Conservation (phyloP, 2,888 invertebrate genomes). For the Pseudococcus viburni region DNA sequence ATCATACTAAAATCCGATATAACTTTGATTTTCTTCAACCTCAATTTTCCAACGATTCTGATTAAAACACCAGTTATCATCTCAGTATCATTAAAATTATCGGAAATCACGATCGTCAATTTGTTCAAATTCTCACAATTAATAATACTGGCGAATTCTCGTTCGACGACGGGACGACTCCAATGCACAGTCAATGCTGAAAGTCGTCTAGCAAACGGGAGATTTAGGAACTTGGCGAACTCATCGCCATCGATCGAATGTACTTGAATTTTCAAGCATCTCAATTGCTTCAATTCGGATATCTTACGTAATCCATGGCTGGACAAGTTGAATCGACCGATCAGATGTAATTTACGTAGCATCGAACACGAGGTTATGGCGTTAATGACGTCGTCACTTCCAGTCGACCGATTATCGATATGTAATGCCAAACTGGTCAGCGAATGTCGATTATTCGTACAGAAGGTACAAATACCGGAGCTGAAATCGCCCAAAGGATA, state of each 20-base stretch:
- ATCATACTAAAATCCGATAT: neutral
- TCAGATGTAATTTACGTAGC: slow-evolving; percentile 8
- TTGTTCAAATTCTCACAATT: slow-evolving; percentile 5
- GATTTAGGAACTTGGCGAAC: neutral
- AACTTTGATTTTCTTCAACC: slow-evolving; percentile 36
- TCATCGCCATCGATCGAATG: neutral
- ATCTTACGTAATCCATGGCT: neutral
- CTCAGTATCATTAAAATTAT: slow-evolving; percentile 8
- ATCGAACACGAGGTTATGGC: neutral
- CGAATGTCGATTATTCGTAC: neutral
- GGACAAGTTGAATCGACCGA: neutral
- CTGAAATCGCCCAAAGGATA: neutral
- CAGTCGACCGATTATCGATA: neutral
- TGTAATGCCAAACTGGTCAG: slow-evolving; percentile 38
- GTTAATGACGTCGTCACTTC: neutral
- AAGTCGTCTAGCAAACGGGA: neutral
- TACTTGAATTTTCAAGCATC: slow-evolving; percentile 43
- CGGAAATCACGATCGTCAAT: neutral
- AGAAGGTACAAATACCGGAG: slow-evolving; percentile 13
- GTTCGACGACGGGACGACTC: neutral
- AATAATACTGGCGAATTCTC: neutral
- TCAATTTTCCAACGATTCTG: neutral
- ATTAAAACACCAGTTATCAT: neutral
- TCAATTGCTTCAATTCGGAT: neutral
- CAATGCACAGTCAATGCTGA: neutral